Conservation (phyloP, 2,888 invertebrate species). For the Antitype chi region DNA sequence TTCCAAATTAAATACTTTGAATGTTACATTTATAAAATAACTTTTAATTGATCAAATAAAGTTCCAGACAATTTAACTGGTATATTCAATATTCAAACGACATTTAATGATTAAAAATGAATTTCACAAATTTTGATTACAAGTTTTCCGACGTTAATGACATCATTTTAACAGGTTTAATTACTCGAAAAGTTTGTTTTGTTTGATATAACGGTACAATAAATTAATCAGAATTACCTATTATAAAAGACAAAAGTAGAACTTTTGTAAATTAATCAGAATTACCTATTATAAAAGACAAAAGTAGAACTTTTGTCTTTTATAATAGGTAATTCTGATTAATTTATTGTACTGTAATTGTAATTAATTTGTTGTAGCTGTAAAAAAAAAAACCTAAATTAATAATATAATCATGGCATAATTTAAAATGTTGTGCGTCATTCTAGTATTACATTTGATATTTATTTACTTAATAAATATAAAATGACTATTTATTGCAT, state of each 20-base stretch:
- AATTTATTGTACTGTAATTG: too few species aligned
- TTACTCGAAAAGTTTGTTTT: slow-evolving; percentile 26
- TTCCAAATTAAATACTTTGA: slow-evolving; percentile 28
- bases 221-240: background rate
- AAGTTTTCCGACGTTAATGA: slow-evolving; percentile 36
- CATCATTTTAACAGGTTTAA: slow-evolving; percentile 32
- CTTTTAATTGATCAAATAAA: slow-evolving; percentile 60
- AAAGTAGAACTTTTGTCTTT: too few species aligned
- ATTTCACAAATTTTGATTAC: slow-evolving; percentile 30
- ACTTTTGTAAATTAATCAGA: too few species aligned
- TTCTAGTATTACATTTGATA: background rate
- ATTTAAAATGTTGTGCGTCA: background rate
- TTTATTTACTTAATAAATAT: too few species aligned
- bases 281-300: too few species aligned
- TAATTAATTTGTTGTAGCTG: too few species aligned
- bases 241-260: background rate
- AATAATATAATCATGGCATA: background rate
- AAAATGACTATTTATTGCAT: background rate
- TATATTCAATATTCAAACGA: slow-evolving; percentile 42
- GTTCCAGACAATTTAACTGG: slow-evolving; percentile 32
- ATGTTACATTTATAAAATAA: slow-evolving; percentile 41
- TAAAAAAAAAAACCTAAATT: too few species aligned
- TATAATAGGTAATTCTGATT: too few species aligned
- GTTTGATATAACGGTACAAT: background rate
- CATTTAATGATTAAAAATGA: slow-evolving; percentile 46